A percentile compares a stretch with the other conserved stretches of the same genome.
These are phyloP conservation scores for Gallinago jamesoni DNA, from an alignment of 2,113 vertebrate genomes.

Conservation along the genomic window DNA sequence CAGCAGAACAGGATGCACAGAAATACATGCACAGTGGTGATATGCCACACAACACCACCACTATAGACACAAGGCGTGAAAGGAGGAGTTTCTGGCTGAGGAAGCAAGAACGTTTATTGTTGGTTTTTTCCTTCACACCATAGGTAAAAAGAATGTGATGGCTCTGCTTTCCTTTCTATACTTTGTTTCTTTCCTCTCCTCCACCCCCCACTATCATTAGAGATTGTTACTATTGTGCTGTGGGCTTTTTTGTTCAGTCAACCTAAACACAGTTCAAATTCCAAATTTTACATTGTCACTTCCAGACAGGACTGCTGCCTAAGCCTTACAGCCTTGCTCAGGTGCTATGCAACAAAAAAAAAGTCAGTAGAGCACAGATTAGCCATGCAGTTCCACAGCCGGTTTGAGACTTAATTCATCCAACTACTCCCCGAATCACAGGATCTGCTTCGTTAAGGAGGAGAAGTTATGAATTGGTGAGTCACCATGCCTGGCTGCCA, in stretches of 20 bases:
- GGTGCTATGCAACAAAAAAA: neutral
- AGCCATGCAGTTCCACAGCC: neutral
- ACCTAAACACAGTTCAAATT: neutral
- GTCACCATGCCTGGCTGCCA: constrained; percentile 49
- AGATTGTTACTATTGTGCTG: neutral
- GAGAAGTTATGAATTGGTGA: constrained; percentile 42
- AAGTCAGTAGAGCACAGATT: neutral
- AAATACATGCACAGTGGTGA: neutral
- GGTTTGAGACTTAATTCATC: neutral
- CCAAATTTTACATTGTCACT: neutral
- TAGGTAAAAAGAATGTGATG: neutral
- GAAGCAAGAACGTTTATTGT: neutral
- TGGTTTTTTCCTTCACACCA: neutral
- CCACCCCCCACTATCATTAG: too few species aligned
- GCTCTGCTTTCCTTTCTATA: neutral
- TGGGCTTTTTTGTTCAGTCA: neutral
- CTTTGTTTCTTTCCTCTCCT: neutral
- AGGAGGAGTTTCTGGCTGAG: neutral
- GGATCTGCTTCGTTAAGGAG: neutral
- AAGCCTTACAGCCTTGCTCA: neutral
- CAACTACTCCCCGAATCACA: neutral
- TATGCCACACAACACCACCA: neutral
- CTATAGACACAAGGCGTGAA: neutral
- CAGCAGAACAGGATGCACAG: neutral
- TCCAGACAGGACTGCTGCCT: neutral